Base-by-base conservation (phyloP, 2,113 vertebrate genomes). In the Tyto alba region DNA sequence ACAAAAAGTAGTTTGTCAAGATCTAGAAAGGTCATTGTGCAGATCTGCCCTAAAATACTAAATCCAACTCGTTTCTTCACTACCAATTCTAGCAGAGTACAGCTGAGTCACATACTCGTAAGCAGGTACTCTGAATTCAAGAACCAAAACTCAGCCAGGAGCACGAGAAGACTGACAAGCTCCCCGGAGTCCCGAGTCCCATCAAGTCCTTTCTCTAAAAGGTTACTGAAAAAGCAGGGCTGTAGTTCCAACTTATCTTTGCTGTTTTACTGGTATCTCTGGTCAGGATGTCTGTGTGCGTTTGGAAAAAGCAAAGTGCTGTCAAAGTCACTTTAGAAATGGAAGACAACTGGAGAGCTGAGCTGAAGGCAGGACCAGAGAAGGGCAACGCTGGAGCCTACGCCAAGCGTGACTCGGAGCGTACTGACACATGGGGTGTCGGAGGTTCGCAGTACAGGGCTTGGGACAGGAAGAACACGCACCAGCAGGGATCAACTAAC, bases 31-130 rank as follows among this genome's bases (percentile, higher is more conserved):
- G 34, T 21, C 36, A 17, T 19, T 0, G 2, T 13, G 30, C 68
- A 63, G 9, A n/a, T 7, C 53, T 60, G 79, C 67, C 62, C 66
- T 13, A 1, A 32, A 88, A 63, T 7, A 34, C 38, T 32, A 71
- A 40, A 48, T 4, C n/a, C 78, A 83, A 7, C 57, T 50, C 41
- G 2, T 1, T n/a, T 9, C 16, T 34, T 7, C 71, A 32, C 43
- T 10, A 13, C 1, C 3, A 4, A 1, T 2, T 41, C 3, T 1
- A 55, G 36, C 67, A 52, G 18, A 14, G 45, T 12, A 23, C 21
- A 66, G 21, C 0, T 0, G 15, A 38, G 48, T 3, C 32, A 13
- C 10, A 4, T 3, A 4, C 10, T 32, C 2, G 5, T 15, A 11
- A n/a, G 43, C 16, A 13, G 16, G 6, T 6, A 34, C 68, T 34